Percentiles rank a stretch among this genome's conserved stretches.
phyloP scores from a whole-genome alignment of 2,113 vertebrate species.

The Microcebus griseorufus region DNA sequence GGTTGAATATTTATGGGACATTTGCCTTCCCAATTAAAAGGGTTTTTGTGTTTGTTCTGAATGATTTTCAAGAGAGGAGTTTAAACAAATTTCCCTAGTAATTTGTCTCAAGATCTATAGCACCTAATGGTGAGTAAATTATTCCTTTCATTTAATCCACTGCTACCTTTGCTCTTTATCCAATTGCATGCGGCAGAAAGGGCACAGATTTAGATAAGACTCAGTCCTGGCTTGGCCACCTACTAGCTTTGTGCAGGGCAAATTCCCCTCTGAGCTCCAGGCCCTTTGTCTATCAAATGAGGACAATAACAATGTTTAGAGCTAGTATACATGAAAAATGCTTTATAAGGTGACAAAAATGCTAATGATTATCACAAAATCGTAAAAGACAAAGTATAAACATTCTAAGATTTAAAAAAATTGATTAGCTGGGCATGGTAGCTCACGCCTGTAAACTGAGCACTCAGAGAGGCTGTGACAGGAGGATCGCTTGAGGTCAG shows the following conservation, averaged over 20 bases:
- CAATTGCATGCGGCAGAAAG: neutral
- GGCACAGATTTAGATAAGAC: neutral
- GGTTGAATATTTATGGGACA: neutral
- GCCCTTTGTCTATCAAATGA: neutral
- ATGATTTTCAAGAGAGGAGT: neutral
- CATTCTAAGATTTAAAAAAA: neutral
- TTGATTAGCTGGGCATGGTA: neutral
- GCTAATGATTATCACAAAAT: neutral
- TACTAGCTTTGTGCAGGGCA: neutral
- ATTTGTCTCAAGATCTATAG: neutral
- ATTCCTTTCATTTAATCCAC: neutral
- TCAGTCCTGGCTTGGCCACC: neutral
- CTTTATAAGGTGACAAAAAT: neutral
- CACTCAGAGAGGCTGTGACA: too few species aligned
- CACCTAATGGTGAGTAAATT: neutral
- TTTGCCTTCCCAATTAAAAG: neutral
- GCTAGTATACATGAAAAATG: neutral
- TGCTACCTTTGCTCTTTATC: neutral
- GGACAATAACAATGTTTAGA: neutral
- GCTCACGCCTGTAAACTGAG: too few species aligned
- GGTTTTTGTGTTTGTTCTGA: neutral
- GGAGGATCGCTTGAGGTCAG: too few species aligned
- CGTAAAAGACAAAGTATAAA: neutral
- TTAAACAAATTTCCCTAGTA: neutral
- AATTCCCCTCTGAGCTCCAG: neutral